Evolutionary conservation across 2,797 vertebrate genomes (phyloP), one percentile per base, ranked within the genome.

Genomic region (Amblyraja radiata): DNA sequence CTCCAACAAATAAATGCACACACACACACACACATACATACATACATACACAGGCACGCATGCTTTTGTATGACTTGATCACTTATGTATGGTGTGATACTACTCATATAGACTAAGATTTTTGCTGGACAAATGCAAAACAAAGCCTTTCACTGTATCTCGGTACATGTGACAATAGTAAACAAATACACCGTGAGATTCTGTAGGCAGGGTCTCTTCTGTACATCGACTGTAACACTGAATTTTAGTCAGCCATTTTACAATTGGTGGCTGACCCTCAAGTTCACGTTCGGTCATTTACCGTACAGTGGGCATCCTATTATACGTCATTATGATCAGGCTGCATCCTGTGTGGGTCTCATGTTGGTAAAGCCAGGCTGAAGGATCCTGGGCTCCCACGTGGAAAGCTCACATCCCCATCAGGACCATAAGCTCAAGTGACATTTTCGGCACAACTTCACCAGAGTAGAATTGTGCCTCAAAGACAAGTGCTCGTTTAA

Each of bases 141-240:
- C 46, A 46, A 46, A 46, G 2, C 46, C 46, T 46, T 46, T 46
- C 4, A 2, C 4, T 46, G 46, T 2, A 46, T 46, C 46, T 46
- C 4, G 46, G 46, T 46, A 46, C 46, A 46, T 46, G 46, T 46
- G 1, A 3, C 46, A 46, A 46, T 46, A 46, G 46, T 46, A 46
- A 46, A 46, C 39, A 46, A 1, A 46, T 46, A 46, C 46, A 46
- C 25, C 0, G 10, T 25, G 23, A 84, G 11, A 58, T 84, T 84
- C 23, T 1, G 23, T 10, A 0, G 32, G 46, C 46, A 46, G 90
- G 93, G 68, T 92, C 10, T 90, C 94, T 93, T 93, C 93, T 90
- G 93, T 90, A 84, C 91, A 86, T 90, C 76, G 78, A 76, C 73
- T 71, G 78, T 18, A 93, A 90, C 46, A 2, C 3, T 46, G 46